Percentiles rank a stretch among this genome's conserved stretches.
phyloP scores from a whole-genome alignment of 2,113 vertebrate genomes.

The Lamprotornis superbus region DNA sequence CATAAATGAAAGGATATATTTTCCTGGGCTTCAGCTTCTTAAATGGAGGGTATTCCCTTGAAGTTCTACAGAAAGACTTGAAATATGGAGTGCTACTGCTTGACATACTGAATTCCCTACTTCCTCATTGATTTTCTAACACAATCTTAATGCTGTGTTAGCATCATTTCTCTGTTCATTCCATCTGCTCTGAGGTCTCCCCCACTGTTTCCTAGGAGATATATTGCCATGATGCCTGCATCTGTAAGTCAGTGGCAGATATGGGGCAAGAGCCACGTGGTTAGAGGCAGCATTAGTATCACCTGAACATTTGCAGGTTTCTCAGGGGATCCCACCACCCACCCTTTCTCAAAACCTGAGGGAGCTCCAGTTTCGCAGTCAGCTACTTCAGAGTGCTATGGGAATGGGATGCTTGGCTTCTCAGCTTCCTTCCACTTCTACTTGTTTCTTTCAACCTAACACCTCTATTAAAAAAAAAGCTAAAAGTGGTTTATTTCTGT shows the following conservation, averaged over 20 bases:
- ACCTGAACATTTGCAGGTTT: constrained; percentile 10
- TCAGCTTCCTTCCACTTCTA: neutral
- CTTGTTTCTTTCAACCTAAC: neutral
- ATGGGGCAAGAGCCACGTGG: constrained; percentile 13
- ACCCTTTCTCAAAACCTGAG: neutral
- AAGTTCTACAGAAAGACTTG: neutral
- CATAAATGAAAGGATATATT: neutral
- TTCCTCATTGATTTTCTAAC: constrained; percentile 47
- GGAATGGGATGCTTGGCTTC: neutral
- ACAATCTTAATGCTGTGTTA: constrained; percentile 51
- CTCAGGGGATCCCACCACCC: constrained; percentile 8
- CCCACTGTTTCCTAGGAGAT: constrained; percentile 59
- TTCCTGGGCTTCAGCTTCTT: neutral
- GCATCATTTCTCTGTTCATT: constrained; percentile 33
- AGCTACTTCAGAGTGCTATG: neutral
- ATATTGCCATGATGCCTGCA: neutral
- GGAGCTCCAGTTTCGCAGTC: neutral
- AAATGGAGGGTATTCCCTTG: neutral
- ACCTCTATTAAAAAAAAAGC: neutral
- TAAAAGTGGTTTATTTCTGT: neutral
- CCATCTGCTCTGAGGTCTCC: constrained; percentile 52
- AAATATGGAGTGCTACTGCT: neutral
- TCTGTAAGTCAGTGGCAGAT: constrained; percentile 44
- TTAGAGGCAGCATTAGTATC: neutral
- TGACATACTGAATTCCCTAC: neutral